Evolutionary conservation across 2,113 vertebrate species (phyloP).

Genomic region (Anolis carolinensis): DNA sequence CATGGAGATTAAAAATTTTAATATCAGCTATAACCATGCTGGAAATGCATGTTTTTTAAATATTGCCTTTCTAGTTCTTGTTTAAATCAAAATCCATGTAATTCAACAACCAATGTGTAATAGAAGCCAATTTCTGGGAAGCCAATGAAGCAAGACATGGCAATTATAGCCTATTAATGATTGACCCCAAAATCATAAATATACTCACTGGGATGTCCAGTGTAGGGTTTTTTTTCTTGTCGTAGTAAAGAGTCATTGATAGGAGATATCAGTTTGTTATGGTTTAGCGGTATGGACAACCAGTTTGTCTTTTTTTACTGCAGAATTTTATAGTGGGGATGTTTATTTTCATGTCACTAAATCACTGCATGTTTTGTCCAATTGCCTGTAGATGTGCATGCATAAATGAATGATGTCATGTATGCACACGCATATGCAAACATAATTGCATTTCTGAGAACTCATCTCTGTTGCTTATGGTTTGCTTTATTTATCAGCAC

Average conservation of each 20-base stretch:
- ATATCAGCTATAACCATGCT: too few relatives aligned
- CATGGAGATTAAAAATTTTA: too few relatives aligned
- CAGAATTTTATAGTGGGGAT: background rate
- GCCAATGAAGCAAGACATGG: background rate
- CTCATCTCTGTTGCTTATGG: background rate
- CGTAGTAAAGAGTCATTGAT: background rate
- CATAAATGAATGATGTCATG: background rate
- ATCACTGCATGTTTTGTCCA: background rate
- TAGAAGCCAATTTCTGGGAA: background rate
- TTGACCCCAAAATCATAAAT: background rate
- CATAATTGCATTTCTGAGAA: background rate
- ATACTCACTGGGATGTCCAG: background rate
- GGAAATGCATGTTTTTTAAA: too few relatives aligned
- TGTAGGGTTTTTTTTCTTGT: background rate
- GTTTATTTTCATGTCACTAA: background rate
- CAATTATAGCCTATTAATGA: background rate
- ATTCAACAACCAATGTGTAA: background rate
- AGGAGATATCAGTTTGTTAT: background rate
- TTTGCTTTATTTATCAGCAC: background rate
- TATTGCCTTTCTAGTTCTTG: too few relatives aligned
- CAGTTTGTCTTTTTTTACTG: background rate
- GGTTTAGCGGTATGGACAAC: background rate
- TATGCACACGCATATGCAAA: background rate
- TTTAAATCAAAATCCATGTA: background rate
- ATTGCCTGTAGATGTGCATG: background rate